Percentiles rank a stretch among this genome's conserved stretches.
These are phyloP conservation scores for Hormaphis cornu DNA, from an alignment of 1,140 invertebrate genomes.

Conservation along the genomic window DNA sequence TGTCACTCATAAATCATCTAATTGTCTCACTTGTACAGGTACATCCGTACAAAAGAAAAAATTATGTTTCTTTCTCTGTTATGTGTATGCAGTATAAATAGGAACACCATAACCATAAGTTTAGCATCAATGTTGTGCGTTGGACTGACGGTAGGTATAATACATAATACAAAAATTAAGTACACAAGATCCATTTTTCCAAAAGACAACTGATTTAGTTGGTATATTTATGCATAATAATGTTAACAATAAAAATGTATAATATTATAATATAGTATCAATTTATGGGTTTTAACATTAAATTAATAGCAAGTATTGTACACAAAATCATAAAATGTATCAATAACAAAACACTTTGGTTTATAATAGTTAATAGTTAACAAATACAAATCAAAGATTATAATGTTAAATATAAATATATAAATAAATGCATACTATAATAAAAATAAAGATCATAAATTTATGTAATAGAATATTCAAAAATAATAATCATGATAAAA, in stretches of 20 bases:
- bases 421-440: neutral
- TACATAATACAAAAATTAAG: too few relatives aligned
- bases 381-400: neutral
- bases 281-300: neutral
- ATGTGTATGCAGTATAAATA: too few relatives aligned
- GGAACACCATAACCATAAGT: too few relatives aligned
- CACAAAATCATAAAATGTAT: neutral
- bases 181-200: too few relatives aligned
- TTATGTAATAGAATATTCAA: neutral
- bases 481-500: conserved; percentile 21
- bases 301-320: neutral
- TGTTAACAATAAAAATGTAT: conserved; percentile 15
- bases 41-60: too few relatives aligned
- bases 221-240: neutral
- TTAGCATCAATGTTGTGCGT: too few relatives aligned
- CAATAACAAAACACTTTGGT: conserved; percentile 12
- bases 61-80: too few relatives aligned
- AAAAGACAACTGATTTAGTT: neutral
- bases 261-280: conserved; percentile 11
- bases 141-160: too few relatives aligned
- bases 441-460: conserved; percentile 19
- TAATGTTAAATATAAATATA: neutral
- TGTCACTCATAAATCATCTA: too few relatives aligned
- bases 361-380: neutral
- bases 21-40: too few relatives aligned